A percentile compares a stretch with the other conserved stretches of the same genome.
Conservation (phyloP, 2,113 vertebrate genomes). For the Orycteropus afer region DNA sequence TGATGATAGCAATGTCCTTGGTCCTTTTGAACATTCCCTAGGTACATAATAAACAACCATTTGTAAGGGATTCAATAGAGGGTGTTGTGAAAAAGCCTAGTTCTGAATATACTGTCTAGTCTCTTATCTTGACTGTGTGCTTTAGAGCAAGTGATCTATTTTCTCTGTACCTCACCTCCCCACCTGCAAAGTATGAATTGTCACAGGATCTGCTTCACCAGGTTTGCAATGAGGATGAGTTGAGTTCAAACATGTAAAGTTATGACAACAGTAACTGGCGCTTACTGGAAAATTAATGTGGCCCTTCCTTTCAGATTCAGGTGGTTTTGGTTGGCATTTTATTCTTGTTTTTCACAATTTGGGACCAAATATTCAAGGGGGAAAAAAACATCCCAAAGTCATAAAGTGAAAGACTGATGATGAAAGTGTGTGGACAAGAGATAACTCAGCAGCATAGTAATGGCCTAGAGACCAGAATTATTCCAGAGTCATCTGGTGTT, state of each 20-base stretch:
- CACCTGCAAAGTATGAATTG: neutral
- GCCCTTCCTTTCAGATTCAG: neutral
- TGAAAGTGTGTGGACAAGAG: neutral
- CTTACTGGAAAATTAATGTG: neutral
- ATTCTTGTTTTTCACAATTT: neutral
- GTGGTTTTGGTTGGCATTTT: neutral
- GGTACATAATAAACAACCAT: neutral
- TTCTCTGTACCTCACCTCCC: neutral
- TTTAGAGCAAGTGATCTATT: neutral
- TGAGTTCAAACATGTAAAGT: neutral
- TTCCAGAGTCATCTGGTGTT: neutral
- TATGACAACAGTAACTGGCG: neutral
- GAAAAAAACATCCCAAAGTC: neutral
- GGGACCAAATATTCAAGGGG: neutral
- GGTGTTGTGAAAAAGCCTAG: neutral
- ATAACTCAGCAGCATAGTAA: neutral
- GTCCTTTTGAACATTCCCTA: neutral
- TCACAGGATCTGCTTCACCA: neutral
- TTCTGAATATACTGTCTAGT: fast-evolving
- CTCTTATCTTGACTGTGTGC: neutral
- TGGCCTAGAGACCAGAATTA: neutral
- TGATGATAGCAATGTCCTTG: neutral
- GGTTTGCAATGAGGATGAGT: neutral
- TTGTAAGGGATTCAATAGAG: fast-evolving
- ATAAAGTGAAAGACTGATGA: neutral